phyloP scores from a whole-genome alignment of 2,797 vertebrate species.

The Rousettus madagascariensis region DNA sequence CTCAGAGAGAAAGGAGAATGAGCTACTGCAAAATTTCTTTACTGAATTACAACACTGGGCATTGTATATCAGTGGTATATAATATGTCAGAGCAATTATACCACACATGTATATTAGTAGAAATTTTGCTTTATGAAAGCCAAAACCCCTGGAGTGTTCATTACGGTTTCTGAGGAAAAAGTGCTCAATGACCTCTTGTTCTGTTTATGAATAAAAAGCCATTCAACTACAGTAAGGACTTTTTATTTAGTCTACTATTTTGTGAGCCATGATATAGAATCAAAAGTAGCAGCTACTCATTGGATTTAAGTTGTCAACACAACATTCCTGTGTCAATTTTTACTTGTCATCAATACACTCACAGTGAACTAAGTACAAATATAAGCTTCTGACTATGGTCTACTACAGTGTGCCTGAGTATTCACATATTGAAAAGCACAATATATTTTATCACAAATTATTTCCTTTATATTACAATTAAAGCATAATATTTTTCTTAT shows the following conservation, averaged over 20 bases:
- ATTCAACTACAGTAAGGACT: neutral
- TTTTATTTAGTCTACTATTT: neutral
- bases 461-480: neutral
- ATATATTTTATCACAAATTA: neutral
- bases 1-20: neutral
- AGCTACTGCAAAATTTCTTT: neutral
- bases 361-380: neutral
- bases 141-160: neutral
- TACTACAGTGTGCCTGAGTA: neutral
- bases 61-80: neutral
- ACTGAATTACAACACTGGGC: neutral
- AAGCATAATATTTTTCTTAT: neutral
- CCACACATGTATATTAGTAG: neutral
- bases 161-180: neutral
- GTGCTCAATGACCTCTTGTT: neutral
- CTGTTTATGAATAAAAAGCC: constrained; percentile 1
- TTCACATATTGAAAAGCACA: neutral
- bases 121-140: neutral
- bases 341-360: neutral
- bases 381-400: neutral
- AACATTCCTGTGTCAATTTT: neutral
- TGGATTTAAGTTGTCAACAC: neutral
- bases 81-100: neutral
- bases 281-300: neutral
- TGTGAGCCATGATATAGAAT: neutral